Conservation (phyloP, 2,888 invertebrate species). For the Eulithis testata region DNA sequence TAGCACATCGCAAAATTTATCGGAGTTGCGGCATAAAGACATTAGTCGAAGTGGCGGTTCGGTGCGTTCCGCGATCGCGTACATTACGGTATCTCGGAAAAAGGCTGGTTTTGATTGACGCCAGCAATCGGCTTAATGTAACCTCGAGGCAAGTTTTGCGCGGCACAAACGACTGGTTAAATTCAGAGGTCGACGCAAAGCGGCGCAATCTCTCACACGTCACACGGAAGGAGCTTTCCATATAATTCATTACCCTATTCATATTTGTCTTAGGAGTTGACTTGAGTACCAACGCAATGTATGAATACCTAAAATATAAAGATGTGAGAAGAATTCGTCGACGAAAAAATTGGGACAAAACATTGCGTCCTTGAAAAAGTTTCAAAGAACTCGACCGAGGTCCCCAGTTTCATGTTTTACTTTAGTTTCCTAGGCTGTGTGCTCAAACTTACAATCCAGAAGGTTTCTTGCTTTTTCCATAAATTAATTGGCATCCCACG, state of each 20-base stretch:
- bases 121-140: constrained; percentile 83
- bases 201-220: constrained; percentile 82
- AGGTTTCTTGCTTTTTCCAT: not conserved
- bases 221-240: constrained; percentile 78
- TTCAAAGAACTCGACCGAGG: constrained; percentile 22
- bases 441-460: not conserved
- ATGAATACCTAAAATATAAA: constrained; percentile 48
- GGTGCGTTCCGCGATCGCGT: constrained; percentile 44
- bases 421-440: not conserved
- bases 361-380: constrained; percentile 28
- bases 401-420: not conserved
- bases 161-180: constrained; percentile 81
- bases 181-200: constrained; percentile 82
- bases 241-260: constrained; percentile 83
- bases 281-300: constrained; percentile 54
- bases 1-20: constrained; percentile 48
- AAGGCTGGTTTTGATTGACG: constrained; percentile 82
- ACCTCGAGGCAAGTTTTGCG: constrained; percentile 81
- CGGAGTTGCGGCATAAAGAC: constrained; percentile 46
- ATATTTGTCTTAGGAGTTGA: constrained; percentile 81
- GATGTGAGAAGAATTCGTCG: constrained; percentile 41
- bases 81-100: constrained; percentile 70
- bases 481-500: constrained; percentile 25
- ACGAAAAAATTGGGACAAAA: constrained; percentile 32
- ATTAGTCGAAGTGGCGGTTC: constrained; percentile 60